Evolutionary conservation across 2,113 vertebrate genomes (phyloP).

Genomic region (Malurus alboscapulatus): DNA sequence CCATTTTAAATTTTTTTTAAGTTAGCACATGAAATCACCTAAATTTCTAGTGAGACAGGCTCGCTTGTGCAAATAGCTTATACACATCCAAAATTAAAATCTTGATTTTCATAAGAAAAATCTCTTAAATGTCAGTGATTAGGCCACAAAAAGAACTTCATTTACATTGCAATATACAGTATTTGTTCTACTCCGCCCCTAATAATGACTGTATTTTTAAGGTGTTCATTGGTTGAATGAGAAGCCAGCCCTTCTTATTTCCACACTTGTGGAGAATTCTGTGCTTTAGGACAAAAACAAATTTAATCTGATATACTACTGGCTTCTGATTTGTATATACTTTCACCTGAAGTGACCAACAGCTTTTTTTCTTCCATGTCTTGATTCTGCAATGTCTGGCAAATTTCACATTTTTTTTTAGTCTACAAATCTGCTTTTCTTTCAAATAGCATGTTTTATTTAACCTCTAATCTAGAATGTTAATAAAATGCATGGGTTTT

Average conservation of each 20-base stretch:
- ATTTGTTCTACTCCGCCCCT: neutral
- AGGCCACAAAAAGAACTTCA: neutral
- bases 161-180: neutral
- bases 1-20: neutral
- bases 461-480: neutral
- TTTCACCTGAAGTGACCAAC: neutral
- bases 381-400: neutral
- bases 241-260: neutral
- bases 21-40: neutral
- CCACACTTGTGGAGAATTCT: neutral
- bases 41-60: neutral
- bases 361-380: neutral
- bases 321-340: neutral
- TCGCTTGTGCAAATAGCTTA: neutral
- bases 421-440: neutral
- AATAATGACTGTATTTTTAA: neutral
- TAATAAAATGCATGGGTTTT: neutral
- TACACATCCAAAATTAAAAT: neutral
- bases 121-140: neutral
- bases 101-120: neutral
- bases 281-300: neutral
- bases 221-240: neutral
- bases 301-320: neutral
- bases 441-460: neutral
- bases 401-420: neutral